These are phyloP conservation scores for Fulmarus glacialis DNA, from an alignment of 2,113 vertebrate species.

Conservation along the genomic window DNA sequence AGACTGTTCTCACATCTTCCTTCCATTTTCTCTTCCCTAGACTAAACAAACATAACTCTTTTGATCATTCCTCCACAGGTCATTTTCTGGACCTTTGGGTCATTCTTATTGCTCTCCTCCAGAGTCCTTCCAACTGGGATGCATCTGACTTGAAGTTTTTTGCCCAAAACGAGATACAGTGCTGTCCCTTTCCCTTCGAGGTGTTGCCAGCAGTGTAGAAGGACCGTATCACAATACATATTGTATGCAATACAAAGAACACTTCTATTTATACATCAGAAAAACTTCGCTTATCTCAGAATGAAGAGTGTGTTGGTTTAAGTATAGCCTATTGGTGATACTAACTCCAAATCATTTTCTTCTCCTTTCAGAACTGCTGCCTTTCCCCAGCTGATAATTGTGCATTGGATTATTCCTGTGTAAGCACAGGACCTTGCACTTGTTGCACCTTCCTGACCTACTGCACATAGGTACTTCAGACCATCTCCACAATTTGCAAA, in stretches of 20 bases:
- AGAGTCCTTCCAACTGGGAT: background rate
- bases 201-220: background rate
- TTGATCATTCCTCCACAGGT: background rate
- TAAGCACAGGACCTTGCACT: background rate
- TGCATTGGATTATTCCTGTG: background rate
- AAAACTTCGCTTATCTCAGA: background rate
- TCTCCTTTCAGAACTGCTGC: background rate
- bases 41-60: background rate
- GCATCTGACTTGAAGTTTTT: background rate
- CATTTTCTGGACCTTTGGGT: background rate
- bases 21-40: background rate
- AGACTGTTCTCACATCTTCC: background rate
- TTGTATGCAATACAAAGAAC: background rate
- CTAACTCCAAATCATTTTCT: background rate
- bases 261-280: background rate
- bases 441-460: background rate
- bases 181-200: background rate
- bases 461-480: background rate
- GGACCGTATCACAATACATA: background rate
- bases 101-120: background rate
- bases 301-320: background rate
- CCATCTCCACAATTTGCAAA: background rate
- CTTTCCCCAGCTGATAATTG: background rate
- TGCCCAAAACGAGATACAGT: background rate
- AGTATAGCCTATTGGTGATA: background rate